Evolutionary conservation across 1,140 invertebrate species (phyloP).

Genomic region (Dryas iulia): DNA sequence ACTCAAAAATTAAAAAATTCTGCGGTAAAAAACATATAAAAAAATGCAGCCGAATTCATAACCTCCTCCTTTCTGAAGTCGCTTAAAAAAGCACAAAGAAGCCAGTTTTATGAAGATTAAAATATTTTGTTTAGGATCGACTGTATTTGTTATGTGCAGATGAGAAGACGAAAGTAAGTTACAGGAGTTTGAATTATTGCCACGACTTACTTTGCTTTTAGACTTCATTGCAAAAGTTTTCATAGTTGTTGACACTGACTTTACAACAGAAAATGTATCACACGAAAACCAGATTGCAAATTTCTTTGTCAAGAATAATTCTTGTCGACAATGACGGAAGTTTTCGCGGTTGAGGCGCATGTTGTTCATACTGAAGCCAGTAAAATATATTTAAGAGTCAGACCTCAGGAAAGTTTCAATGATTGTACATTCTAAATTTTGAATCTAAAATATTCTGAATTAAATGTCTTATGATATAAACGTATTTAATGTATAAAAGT

Average conservation of each 20-base stretch:
- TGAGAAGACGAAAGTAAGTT: no score
- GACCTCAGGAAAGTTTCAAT: not conserved
- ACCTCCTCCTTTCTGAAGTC: no score
- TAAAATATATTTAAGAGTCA: not conserved
- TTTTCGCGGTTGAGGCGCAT: not conserved
- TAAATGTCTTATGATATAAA: no score
- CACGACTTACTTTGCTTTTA: conserved; percentile 11
- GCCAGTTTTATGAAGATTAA: no score
- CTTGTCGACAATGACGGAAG: not conserved
- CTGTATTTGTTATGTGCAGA: no score
- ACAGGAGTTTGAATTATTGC: conserved; percentile 13
- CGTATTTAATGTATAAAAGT: no score
- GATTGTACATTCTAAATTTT: not conserved
- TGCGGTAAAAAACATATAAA: no score
- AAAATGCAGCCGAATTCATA: no score
- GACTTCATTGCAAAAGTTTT: conserved; percentile 16
- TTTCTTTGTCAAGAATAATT: conserved; percentile 9
- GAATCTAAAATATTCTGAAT: no score
- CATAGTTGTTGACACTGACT: conserved; percentile 9
- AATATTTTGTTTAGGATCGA: no score
- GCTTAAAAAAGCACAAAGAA: no score
- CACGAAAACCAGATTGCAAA: not conserved
- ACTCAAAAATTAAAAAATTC: no score
- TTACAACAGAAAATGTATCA: conserved; percentile 5
- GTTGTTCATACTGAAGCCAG: not conserved